phyloP scores from a whole-genome alignment of 2,888 invertebrate species.

The Hypomecis atomaria region DNA sequence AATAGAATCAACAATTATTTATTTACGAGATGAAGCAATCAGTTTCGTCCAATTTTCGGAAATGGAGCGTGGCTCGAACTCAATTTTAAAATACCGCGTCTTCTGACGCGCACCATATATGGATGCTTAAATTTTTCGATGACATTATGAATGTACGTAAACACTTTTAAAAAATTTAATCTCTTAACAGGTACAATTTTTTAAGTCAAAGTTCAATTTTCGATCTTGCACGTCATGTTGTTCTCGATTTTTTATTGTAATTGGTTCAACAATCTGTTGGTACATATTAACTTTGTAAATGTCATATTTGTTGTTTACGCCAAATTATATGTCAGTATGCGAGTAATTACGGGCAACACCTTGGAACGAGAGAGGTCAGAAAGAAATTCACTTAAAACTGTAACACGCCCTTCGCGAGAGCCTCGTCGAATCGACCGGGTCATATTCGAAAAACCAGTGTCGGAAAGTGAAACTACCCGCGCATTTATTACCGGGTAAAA shows the following conservation, averaged over 20 bases:
- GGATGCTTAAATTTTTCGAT: constrained; percentile 9
- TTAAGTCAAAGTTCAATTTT: constrained; percentile 33
- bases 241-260: constrained; percentile 40
- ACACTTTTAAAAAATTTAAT: constrained; percentile 9
- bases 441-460: constrained; percentile 83
- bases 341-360: constrained; percentile 77
- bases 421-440: constrained; percentile 75
- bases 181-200: constrained; percentile 9
- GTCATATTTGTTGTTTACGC: constrained; percentile 76
- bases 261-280: constrained; percentile 44
- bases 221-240: constrained; percentile 32
- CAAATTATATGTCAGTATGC: constrained; percentile 73
- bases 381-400: constrained; percentile 84
- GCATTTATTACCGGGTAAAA: constrained; percentile 83
- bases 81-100: not conserved
- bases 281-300: constrained; percentile 66
- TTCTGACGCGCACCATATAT: constrained; percentile 8
- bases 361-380: constrained; percentile 83
- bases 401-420: constrained; percentile 80
- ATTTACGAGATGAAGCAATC: too few species aligned
- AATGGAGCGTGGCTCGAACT: not conserved
- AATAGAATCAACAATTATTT: too few species aligned
- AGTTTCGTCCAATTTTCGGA: not conserved
- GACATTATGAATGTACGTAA: constrained; percentile 11
- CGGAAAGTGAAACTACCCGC: constrained; percentile 83